Evolutionary conservation across 1,140 invertebrate genomes (phyloP), one percentile per base, ranked within the genome.

Genomic region (Eueides isabella): DNA sequence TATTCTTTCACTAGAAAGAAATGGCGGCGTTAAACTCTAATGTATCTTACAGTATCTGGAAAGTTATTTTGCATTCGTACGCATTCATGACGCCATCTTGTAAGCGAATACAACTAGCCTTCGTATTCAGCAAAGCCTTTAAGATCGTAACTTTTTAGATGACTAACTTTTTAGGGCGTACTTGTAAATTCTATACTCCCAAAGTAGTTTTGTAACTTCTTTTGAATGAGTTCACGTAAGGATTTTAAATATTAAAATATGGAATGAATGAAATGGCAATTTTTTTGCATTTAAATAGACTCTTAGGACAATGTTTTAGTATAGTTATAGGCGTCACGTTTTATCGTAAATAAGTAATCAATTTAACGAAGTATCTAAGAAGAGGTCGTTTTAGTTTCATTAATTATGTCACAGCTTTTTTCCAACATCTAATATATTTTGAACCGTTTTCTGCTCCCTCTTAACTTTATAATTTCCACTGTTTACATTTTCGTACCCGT

Each of bases 281-380:
- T 61, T 14, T 69, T 61, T 71, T 67, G 69, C 66, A 78, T 72
- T 66, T 72, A 70, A 72, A 65, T 74, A 68, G 65, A 71, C 19
- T 64, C 44, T 65, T 71, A 71, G 65, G 31, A 19, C 66, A 74
- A 71, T 65, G 30, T 77, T 65, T 71, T 70, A 71, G 63, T 67
- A 12, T 78, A 65, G 66, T 70, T 78, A 72, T 72, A 75, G 48
- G 71, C 38, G 61, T 74, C 72, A 68, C 72, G 64, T 69, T 69
- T 69, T 69, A 74, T 65, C 28, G 29, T 74, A 74, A 38, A 62
- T 69, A 69, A 74, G 38, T 73, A 55, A 64, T 74, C 66, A 29
- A 64, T 68, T 69, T 41, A n/a, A 67, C 55, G 26, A 28, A 65
- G 66, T 64, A 23, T 65, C 55, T 38, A 38, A 16, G 14, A 35